Evolutionary conservation across 2,113 vertebrate species (phyloP), one percentile per base, ranked within the genome.

Genomic region (Phyllostomus hastatus): DNA sequence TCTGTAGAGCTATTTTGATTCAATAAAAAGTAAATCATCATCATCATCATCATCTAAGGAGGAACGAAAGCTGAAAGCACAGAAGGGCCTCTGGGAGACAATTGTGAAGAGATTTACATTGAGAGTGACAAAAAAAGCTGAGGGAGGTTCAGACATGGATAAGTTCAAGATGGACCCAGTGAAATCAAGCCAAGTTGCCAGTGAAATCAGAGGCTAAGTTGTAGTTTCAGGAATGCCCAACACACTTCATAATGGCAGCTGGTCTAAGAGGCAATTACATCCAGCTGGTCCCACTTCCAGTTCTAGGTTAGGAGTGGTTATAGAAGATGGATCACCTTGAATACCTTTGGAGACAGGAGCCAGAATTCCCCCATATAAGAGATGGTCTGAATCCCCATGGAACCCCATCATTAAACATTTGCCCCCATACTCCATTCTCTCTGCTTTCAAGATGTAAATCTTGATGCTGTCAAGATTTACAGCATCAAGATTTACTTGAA

Each of bases 401-500:
- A 78, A 46, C 67, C 84, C 43, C 66, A 14, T 52, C 75, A 84
- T 46, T n/a, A 67, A 90, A 43, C 43, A 31, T n/a, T 90, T 69
- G 28, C 26, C 75, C 48, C 69, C 48, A n/a, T 0, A 2, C 48
- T 84, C 31, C 33, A 52, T 66, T 76, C 50, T 83, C 81, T 73
- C 41, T 50, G 54, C 93, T 80, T 90, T 83, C 57, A 79, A 79
- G 83, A 94, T 46, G 69, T 72, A 80, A 88, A 87, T 76, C 87
- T 90, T 85, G 73, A 91, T 57, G 50, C 86, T 66, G 31, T 91
- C 88, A 94, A 87, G n/a, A n/a, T n/a, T n/a, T n/a, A n/a, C n/a
- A n/a, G n/a, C n/a, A n/a, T n/a, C n/a, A n/a, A n/a, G n/a, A n/a
- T n/a, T n/a, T n/a, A n/a, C 64, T 88, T 75, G 57, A 64, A 89